A percentile compares a stretch with the other conserved stretches of the same genome.
Conservation (phyloP, 2,888 invertebrate genomes). For the Trichacis sp. region DNA sequence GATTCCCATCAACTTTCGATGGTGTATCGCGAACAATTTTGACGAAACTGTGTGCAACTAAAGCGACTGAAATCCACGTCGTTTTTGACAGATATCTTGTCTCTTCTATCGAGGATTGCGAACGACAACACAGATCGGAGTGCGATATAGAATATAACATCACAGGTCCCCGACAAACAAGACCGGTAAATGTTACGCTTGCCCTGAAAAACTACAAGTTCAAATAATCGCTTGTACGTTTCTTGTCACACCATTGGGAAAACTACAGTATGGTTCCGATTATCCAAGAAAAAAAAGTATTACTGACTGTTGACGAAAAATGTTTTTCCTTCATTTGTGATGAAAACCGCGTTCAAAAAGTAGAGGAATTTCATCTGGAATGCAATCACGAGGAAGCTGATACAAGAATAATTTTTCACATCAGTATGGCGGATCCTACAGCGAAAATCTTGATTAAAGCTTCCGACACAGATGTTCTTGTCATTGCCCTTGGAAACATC, state of each 20-base stretch:
- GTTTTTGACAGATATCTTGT: constrained; percentile 53
- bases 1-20: constrained; percentile 51
- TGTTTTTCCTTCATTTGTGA: background rate
- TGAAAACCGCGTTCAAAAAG: background rate
- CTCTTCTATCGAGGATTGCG: constrained; percentile 31
- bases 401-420: constrained; percentile 49
- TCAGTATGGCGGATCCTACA: constrained; percentile 28
- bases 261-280: background rate
- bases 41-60: constrained; percentile 47
- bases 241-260: constrained; percentile 1
- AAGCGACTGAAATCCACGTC: constrained; percentile 49
- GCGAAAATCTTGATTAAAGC: constrained; percentile 49
- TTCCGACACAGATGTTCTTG: constrained; percentile 48
- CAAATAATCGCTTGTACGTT: constrained; percentile 5
- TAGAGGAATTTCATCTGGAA: background rate
- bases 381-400: constrained; percentile 47
- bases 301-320: background rate
- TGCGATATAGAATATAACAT: constrained; percentile 3
- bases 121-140: constrained; percentile 15
- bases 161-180: constrained; percentile 4
- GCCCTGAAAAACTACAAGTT: constrained; percentile 1
- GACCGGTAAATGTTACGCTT: background rate
- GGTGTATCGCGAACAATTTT: constrained; percentile 51
- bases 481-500: constrained; percentile 49
- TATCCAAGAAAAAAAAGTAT: constrained; percentile 8